These are phyloP conservation scores for Acrobasis consociella DNA, from an alignment of 2,888 invertebrate genomes.

Conservation along the genomic window DNA sequence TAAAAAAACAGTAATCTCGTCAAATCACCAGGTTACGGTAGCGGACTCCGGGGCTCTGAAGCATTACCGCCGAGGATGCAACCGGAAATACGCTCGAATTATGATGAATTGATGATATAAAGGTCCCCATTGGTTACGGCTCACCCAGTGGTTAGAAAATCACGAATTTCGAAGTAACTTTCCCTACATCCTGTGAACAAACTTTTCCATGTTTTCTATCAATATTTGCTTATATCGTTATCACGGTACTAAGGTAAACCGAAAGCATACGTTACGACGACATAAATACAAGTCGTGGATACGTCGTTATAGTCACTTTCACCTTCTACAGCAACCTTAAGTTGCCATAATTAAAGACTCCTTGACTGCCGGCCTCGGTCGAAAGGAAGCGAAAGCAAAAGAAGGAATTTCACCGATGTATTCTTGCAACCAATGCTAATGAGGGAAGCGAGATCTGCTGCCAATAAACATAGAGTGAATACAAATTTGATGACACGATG, in stretches of 20 bases:
- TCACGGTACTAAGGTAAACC: slow-evolving; percentile 41
- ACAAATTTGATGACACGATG: slow-evolving; percentile 30
- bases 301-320: slow-evolving; percentile 56
- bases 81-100: no score
- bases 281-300: slow-evolving; percentile 44
- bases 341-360: slow-evolving; percentile 48
- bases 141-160: no score
- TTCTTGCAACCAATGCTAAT: slow-evolving; percentile 34
- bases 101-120: no score
- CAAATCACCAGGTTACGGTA: no score
- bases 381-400: slow-evolving; percentile 43
- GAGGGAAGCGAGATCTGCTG: slow-evolving; percentile 34
- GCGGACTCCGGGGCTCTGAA: no score
- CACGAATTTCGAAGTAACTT: not conserved
- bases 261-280: slow-evolving; percentile 51
- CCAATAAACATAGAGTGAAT: slow-evolving; percentile 32
- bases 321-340: slow-evolving; percentile 51
- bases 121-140: no score
- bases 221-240: slow-evolving; percentile 59
- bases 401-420: slow-evolving; percentile 41
- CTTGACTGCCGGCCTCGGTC: slow-evolving; percentile 37
- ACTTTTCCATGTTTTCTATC: slow-evolving; percentile 56
- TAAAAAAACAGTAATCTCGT: no score
- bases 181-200: slow-evolving; percentile 27
- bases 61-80: no score